Percentiles rank a stretch among this genome's conserved stretches.
These are phyloP conservation scores for Ephialtes manifestator DNA, from an alignment of 2,888 invertebrate species.

Conservation along the genomic window DNA sequence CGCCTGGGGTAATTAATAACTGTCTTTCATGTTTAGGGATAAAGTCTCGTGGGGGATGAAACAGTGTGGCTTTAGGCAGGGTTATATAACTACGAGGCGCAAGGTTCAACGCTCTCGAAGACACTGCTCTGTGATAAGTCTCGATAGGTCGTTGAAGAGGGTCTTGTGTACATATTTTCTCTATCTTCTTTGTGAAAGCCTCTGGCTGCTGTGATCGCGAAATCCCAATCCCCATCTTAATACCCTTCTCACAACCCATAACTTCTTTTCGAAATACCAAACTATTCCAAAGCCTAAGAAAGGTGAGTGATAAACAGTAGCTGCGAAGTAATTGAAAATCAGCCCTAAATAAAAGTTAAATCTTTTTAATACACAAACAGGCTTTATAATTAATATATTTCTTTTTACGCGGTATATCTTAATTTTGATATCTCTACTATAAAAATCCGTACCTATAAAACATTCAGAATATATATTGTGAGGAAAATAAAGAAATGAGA, in stretches of 20 bases:
- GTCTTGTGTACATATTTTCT: conserved; percentile 10
- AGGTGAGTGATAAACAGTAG: conserved; percentile 35
- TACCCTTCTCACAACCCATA: background rate
- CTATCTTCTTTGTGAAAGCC: background rate
- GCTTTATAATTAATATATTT: background rate
- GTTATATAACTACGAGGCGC: conserved; percentile 1
- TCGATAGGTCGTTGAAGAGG: conserved; percentile 29
- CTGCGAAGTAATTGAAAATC: conserved; percentile 7
- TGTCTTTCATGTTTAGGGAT: conserved; percentile 46
- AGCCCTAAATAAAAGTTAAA: background rate
- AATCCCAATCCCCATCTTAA: conserved; percentile 10
- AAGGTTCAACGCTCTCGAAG: conserved; percentile 21
- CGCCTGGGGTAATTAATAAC: conserved; percentile 64
- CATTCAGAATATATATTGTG: background rate
- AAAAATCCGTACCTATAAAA: too few species aligned
- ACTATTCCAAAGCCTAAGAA: conserved; percentile 17
- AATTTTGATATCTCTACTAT: too few species aligned
- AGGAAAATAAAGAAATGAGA: conserved; percentile 14
- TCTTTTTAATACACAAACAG: background rate
- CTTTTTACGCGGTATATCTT: too few species aligned
- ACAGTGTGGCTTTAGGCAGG: background rate
- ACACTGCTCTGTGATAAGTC: conserved; percentile 43
- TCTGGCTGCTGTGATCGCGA: conserved; percentile 8
- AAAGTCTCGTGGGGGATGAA: conserved; percentile 34
- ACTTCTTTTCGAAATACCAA: conserved; percentile 18